Evolutionary conservation across 2,113 vertebrate species (phyloP).

Genomic region (Chamaetylas fuelleborni): DNA sequence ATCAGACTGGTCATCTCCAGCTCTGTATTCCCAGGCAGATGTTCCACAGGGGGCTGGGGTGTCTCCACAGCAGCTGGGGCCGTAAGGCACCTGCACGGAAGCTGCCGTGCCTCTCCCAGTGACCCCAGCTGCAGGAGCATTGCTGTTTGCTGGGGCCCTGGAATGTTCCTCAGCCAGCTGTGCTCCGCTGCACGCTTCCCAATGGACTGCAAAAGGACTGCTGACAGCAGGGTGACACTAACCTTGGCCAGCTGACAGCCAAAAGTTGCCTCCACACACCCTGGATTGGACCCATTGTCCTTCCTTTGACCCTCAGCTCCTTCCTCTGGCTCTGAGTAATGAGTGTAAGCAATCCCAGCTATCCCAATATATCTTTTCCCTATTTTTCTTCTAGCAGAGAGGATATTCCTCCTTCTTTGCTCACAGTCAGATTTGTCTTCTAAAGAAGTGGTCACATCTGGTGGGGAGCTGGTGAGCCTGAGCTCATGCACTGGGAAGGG

Average conservation of each 20-base stretch:
- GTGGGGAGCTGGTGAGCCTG: neutral
- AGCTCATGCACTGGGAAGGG: neutral
- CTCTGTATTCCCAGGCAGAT: neutral
- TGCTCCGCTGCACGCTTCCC: neutral
- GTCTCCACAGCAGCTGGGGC: neutral
- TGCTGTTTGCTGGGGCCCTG: neutral
- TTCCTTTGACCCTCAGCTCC: constrained; percentile 31
- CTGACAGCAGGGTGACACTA: neutral
- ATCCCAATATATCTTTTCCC: neutral
- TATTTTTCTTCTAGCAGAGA: neutral
- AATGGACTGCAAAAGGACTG: neutral
- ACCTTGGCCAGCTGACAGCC: neutral
- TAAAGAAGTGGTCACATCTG: neutral
- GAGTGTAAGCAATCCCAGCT: neutral
- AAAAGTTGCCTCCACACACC: neutral
- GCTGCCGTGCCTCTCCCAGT: neutral
- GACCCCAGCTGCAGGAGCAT: neutral
- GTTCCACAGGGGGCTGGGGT: neutral
- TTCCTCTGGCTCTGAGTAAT: neutral
- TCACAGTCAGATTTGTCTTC: neutral
- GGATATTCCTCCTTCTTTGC: neutral
- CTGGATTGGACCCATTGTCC: neutral
- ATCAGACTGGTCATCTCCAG: neutral
- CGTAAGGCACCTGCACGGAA: accelerated
- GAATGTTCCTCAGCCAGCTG: constrained; percentile 4